These are phyloP conservation scores for Halichondria panicea DNA, from an alignment of 37 sponge, comb jelly and placozoan species.

Conservation along the genomic window DNA sequence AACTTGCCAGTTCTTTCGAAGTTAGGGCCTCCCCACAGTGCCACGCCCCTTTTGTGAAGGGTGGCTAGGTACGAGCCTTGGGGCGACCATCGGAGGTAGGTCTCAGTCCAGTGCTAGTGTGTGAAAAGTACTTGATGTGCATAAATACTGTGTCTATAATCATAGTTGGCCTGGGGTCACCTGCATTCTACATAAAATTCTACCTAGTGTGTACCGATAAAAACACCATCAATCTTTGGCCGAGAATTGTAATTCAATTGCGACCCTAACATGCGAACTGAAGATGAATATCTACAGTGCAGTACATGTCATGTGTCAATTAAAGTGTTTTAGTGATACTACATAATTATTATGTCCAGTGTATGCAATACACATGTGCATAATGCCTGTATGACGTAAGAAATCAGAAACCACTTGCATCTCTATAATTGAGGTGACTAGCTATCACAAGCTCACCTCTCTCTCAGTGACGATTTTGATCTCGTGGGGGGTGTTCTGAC, in stretches of 20 bases:
- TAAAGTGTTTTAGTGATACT: too few relatives aligned
- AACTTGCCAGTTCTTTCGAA: constrained; percentile 77
- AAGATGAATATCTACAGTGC: too few relatives aligned
- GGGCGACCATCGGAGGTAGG: constrained; percentile 90
- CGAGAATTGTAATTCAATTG: neutral
- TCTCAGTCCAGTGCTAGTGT: constrained; percentile 88
- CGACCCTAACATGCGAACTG: too few relatives aligned
- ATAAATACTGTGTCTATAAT: too few relatives aligned
- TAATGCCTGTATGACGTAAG: too few relatives aligned
- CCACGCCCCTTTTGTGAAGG: constrained; percentile 88
- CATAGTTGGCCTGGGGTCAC: too few relatives aligned
- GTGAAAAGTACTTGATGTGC: neutral
- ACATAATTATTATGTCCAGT: too few relatives aligned
- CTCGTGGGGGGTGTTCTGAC: constrained; percentile 60
- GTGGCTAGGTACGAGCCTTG: constrained; percentile 94
- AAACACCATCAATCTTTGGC: neutral
- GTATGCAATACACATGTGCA: too few relatives aligned
- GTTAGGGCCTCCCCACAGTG: constrained; percentile 87
- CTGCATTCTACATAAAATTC: too few relatives aligned
- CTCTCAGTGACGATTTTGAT: constrained; percentile 62
- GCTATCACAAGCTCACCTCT: constrained; percentile 39
- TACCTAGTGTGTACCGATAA: neutral
- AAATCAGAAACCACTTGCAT: too few relatives aligned
- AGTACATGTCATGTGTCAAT: too few relatives aligned
- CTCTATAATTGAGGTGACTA: neutral